Conservation (phyloP, 2,888 invertebrate genomes). For the Diarsia rubi region DNA sequence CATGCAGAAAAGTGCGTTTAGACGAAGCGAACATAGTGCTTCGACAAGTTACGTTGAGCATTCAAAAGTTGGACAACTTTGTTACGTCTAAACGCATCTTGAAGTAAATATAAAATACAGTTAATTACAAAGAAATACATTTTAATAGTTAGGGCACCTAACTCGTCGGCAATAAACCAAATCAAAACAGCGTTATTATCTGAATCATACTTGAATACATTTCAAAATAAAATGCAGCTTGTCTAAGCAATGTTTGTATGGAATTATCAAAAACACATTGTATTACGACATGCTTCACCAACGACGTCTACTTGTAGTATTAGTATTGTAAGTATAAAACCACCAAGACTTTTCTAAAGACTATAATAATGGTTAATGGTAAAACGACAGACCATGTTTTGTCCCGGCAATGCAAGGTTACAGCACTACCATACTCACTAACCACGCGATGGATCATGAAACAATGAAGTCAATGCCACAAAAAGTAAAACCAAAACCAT, state of each 20-base stretch:
- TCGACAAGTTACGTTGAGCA: not conserved
- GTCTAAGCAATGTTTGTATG: constrained; percentile 21
- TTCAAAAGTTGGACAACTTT: not conserved
- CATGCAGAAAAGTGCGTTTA: constrained; percentile 27
- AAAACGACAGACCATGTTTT: constrained; percentile 23
- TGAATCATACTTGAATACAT: not conserved
- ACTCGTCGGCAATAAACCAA: constrained; percentile 5
- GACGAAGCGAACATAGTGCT: not conserved
- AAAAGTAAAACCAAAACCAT: constrained; percentile 64
- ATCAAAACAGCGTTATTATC: not conserved
- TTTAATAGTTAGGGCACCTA: not conserved
- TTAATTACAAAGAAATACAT: not conserved
- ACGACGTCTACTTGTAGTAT: constrained; percentile 26
- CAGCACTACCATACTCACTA: constrained; percentile 68
- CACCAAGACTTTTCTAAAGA: constrained; percentile 34
- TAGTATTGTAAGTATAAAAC: constrained; percentile 47
- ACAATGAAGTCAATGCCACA: constrained; percentile 30
- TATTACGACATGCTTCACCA: constrained; percentile 50
- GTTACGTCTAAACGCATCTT: constrained; percentile 8
- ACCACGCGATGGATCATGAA: constrained; percentile 43
- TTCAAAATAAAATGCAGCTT: constrained; percentile 1
- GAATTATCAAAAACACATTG: constrained; percentile 23
- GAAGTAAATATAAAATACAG: not conserved
- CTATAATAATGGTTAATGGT: constrained; percentile 29
- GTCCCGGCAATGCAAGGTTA: constrained; percentile 45